Evolutionary conservation across 2,113 vertebrate genomes (phyloP).

Genomic region (Tympanuchus pallidicinctus): DNA sequence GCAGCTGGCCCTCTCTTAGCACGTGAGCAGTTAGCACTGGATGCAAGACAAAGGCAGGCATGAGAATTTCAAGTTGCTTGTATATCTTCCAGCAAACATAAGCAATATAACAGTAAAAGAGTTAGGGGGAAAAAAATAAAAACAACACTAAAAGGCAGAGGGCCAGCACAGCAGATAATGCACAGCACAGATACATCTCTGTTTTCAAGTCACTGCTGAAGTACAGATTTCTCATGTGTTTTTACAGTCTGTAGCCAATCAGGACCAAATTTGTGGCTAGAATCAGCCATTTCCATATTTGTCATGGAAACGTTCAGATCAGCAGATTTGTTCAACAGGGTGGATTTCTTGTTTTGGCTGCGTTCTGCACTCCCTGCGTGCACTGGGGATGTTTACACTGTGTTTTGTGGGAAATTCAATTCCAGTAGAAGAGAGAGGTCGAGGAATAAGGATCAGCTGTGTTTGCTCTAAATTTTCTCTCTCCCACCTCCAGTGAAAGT

Average conservation of each 20-base stretch:
- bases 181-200: not conserved
- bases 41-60: not conserved
- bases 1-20: not conserved
- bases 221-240: not conserved
- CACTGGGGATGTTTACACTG: not conserved
- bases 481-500: not conserved
- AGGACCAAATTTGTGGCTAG: not conserved
- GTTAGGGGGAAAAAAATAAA: not conserved
- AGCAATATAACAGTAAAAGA: not conserved
- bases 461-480: not conserved
- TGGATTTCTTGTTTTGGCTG: conserved; percentile 3
- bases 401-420: not conserved
- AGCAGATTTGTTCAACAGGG: not conserved
- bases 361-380: accelerated
- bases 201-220: not conserved
- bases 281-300: conserved; percentile 12
- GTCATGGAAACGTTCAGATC: not conserved
- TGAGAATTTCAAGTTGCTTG: conserved; percentile 3
- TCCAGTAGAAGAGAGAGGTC: not conserved
- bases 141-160: not conserved
- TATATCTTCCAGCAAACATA: conserved; percentile 7
- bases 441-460: not conserved
- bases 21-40: not conserved
- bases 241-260: not conserved
- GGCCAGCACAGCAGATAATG: not conserved